Conservation (phyloP, 2,888 invertebrate genomes). For the Lymantria monacha region DNA sequence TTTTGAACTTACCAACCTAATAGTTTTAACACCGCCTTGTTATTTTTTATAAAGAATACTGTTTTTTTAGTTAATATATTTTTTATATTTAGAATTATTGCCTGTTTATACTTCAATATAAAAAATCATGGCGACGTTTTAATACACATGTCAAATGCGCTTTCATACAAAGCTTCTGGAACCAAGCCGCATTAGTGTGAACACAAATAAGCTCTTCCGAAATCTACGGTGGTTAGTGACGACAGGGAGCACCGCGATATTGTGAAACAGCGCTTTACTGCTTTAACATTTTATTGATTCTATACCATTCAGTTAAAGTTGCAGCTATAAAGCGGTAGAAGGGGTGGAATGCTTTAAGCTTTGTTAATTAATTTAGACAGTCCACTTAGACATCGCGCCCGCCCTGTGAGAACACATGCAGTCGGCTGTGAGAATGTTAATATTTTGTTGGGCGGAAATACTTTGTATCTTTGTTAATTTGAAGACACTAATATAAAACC, state of each 20-base stretch:
- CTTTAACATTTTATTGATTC: slow-evolving; percentile 46
- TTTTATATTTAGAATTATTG: background rate
- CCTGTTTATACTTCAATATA: background rate
- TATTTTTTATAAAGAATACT: background rate
- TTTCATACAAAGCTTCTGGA: slow-evolving; percentile 57
- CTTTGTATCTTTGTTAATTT: slow-evolving; percentile 63
- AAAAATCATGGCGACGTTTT: background rate
- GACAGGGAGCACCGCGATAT: slow-evolving; percentile 43
- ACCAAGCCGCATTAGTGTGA: slow-evolving; percentile 67
- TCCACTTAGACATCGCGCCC: slow-evolving; percentile 61
- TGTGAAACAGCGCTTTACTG: slow-evolving; percentile 55
- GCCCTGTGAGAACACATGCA: slow-evolving; percentile 58
- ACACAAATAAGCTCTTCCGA: slow-evolving; percentile 76
- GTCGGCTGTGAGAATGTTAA: slow-evolving; percentile 50
- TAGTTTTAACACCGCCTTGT: slow-evolving; percentile 4
- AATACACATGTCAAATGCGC: slow-evolving; percentile 42
- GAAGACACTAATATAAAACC: slow-evolving; percentile 49
- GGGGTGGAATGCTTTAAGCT: slow-evolving; percentile 51
- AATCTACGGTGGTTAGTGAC: slow-evolving; percentile 59
- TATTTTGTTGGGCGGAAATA: slow-evolving; percentile 62
- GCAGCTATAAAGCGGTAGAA: slow-evolving; percentile 58
- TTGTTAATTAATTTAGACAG: slow-evolving; percentile 77
- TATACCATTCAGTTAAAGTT: slow-evolving; percentile 36
- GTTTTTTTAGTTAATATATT: too few species aligned
- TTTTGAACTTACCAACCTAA: slow-evolving; percentile 11